Conservation (phyloP, 2,113 vertebrate genomes). For the Coptodon bakossiorum region DNA sequence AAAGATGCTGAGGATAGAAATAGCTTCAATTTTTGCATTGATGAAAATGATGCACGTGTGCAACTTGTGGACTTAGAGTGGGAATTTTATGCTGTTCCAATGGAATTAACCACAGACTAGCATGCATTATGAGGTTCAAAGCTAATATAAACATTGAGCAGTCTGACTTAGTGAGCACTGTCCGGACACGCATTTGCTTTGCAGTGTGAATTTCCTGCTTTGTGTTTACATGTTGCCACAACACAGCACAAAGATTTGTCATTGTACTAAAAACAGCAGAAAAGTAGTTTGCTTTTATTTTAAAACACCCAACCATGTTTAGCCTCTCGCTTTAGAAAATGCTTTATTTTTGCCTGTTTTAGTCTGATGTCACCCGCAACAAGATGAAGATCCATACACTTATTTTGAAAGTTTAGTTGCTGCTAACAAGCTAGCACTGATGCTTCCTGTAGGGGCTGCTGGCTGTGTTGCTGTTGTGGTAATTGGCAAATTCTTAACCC, state of each 20-base stretch:
- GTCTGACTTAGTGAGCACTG: neutral
- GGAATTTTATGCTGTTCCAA: fast-evolving
- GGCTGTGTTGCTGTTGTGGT: neutral
- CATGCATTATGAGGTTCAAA: neutral
- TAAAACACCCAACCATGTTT: neutral
- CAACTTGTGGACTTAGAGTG: neutral
- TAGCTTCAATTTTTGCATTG: neutral
- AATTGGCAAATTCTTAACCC: no score
- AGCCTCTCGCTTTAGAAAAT: neutral
- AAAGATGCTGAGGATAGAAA: neutral
- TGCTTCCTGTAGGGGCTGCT: neutral
- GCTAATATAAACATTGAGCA: neutral
- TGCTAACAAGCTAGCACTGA: neutral
- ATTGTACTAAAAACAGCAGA: neutral
- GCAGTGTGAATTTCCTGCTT: neutral
- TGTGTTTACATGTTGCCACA: neutral
- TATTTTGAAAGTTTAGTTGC: neutral
- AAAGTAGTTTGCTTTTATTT: neutral
- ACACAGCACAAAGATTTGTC: neutral
- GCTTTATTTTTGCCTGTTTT: neutral
- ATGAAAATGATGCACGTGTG: neutral
- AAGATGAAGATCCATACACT: neutral
- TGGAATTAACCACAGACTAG: neutral
- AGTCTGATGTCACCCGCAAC: neutral
- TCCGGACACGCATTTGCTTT: fast-evolving